Evolutionary conservation across 2,888 invertebrate genomes (phyloP), one percentile per base, ranked within the genome.

Genomic region (Spodoptera littoralis): DNA sequence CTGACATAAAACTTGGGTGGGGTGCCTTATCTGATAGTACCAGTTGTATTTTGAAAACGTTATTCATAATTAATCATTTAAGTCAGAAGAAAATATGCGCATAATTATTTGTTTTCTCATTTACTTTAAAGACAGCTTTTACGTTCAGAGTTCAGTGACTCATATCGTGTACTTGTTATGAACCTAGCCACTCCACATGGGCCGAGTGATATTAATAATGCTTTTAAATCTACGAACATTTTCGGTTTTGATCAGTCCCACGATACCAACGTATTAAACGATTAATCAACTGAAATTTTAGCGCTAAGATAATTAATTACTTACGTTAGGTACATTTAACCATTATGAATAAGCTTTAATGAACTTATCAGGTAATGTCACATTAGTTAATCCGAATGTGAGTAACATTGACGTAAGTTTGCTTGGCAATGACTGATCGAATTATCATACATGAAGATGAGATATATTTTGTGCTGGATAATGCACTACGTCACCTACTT

Each of bases 101-200:
- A 36, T 6, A 36, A 9, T 9, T 36, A 36, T 36, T 36, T 9
- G 8, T 6, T 6, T 52, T 53, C 68, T 80, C 76, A 71, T 65
- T 77, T 79, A 70, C 73, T 73, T 27, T 75, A 60, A 50, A 65
- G 51, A 45, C 27, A 52, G 70, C 73, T 67, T 75, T 70, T 71
- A 64, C 67, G 56, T 68, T 65, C 70, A 60, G 56, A 44, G 73
- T 73, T 76, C 75, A 76, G 61, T 76, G 76, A 76, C 76, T 70
- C 70, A 76, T 36, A 36, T 9, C 36, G 9, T 63, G 52, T 69
- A 57, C 61, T 50, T 55, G 54, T 61, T 58, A 73, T 58, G 53
- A 63, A 62, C 56, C 55, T 56, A 70, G 53, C 70, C 55, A 70
- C 59, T 69, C 53, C 50, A 66, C 61, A 51, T 51, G 49, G 50